phyloP scores from a whole-genome alignment of 2,797 vertebrate genomes.

The Microchirus variegatus region DNA sequence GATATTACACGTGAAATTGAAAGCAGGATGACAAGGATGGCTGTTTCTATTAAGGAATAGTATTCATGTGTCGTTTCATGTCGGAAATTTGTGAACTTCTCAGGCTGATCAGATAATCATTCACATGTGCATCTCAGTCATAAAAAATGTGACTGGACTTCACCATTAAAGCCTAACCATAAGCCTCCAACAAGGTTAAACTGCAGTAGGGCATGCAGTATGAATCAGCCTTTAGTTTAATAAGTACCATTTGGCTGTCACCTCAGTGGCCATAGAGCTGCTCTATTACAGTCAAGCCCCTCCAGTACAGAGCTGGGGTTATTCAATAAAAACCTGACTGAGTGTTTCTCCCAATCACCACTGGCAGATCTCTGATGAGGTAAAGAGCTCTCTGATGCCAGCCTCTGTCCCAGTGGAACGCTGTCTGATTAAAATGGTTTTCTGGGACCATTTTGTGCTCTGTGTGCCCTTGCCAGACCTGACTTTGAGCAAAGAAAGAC shows the following conservation, averaged over 20 bases:
- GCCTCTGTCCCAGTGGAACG: conserved; percentile 61
- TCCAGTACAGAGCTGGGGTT: conserved; percentile 69
- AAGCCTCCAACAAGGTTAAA: conserved; percentile 70
- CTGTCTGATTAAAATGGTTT: conserved; percentile 80
- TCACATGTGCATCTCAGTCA: conserved; percentile 39
- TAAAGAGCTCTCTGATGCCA: conserved; percentile 74
- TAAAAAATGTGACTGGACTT: conserved; percentile 50
- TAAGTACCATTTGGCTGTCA: conserved; percentile 79
- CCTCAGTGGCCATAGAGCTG: conserved; percentile 61
- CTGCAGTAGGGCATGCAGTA: conserved; percentile 59
- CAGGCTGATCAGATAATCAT: conserved; percentile 54
- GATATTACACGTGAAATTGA: conserved; percentile 20
- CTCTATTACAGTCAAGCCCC: conserved; percentile 75
- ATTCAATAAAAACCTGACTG: conserved; percentile 80
- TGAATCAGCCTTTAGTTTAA: conserved; percentile 75
- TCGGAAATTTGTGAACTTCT: conserved; percentile 34
- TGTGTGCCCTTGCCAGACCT: conserved; percentile 63
- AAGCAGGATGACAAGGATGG: conserved; percentile 18
- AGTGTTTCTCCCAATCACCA: conserved; percentile 80
- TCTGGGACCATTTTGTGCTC: conserved; percentile 67
- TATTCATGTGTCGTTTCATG: conserved; percentile 11
- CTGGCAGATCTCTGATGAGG: conserved; percentile 80
- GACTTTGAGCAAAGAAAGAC: conserved; percentile 47
- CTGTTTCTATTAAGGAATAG: conserved; percentile 26
- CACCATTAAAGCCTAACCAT: conserved; percentile 47